A percentile compares a stretch with the other conserved stretches of the same genome.
Conservation (phyloP, 1,140 invertebrate genomes). For the Campoletis sonorensis region DNA sequence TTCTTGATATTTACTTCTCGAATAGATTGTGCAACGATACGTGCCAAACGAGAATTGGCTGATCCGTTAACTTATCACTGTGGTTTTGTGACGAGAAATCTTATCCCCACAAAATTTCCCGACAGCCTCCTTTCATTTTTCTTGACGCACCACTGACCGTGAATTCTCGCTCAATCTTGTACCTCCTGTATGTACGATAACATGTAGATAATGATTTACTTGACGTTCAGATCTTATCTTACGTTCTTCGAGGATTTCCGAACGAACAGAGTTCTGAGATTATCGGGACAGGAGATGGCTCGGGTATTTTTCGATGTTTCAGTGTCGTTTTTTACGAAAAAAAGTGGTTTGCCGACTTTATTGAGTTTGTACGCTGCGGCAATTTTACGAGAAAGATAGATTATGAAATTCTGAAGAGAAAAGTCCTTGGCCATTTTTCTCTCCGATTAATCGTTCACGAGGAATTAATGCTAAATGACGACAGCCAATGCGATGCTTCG, state of each 20-base stretch:
- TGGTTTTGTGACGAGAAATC: constrained; percentile 18
- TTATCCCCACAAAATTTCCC: background rate
- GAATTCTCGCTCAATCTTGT: constrained; percentile 13
- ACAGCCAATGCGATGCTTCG: too few species aligned
- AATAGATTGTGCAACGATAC: constrained; percentile 34
- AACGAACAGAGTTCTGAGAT: background rate
- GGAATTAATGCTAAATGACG: too few species aligned
- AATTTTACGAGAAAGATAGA: too few species aligned
- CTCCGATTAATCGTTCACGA: background rate
- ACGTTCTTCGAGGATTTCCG: background rate
- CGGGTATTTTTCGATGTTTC: too few species aligned
- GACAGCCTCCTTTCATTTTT: background rate
- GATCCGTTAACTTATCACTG: constrained; percentile 38
- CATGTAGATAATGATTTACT: background rate
- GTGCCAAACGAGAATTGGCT: constrained; percentile 44
- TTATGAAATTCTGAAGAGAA: constrained; percentile 9
- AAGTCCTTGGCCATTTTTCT: constrained; percentile 9
- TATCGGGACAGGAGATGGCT: too few species aligned
- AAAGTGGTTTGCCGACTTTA: too few species aligned
- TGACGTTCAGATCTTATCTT: background rate
- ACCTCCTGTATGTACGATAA: background rate
- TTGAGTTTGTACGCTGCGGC: too few species aligned
- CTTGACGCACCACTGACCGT: constrained; percentile 34
- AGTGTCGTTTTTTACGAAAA: too few species aligned
- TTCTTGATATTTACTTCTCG: background rate